Base-by-base conservation (phyloP, 2,797 vertebrate species). In the Cygnus olor region DNA sequence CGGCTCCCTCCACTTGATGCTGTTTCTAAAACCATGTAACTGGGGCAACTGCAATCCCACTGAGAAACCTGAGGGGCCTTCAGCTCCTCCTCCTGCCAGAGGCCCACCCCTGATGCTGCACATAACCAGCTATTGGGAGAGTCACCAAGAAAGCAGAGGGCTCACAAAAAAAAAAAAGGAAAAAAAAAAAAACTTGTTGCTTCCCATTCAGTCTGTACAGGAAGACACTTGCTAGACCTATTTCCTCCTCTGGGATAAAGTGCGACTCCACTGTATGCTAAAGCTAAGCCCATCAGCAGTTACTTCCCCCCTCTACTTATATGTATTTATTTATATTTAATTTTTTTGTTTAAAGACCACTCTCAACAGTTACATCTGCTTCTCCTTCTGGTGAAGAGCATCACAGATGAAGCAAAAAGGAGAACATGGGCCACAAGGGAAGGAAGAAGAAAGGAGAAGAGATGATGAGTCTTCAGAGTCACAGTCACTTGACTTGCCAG, bases 171-270 rank as follows among this genome's bases (percentile, higher is more conserved):
- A 84, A 66, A 49, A 14, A 49, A 71, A 68, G 4, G 36, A 36
- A 36, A 36, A 77, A n/a, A 86, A 53, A 65, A 12, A 15, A 42
- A 40, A 74, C 34, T 66, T 93, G 95, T 90, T 95, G 89, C 88
- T 98, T 98, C 95, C 97, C 96, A 96, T 97, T 95, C 87, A 94
- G 96, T 96, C 96, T 97, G 96, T 93, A 97, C 97, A 98, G 97
- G 97, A 98, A 98, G 95, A 97, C 94, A 96, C 96, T 97, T 97
- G 95, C 95, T 97, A 94, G 94, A 96, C 94, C 91, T 93, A 97
- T 96, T 98, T 98, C 96, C 97, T 98, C 91, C 94, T 97, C 70
- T 93, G 91, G 94, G 89, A 97, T 94, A 70, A 92, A 94, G 74
- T 78, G 74, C 56, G 88, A 91, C 56, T 88, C 79, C 51, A 64